Conservation (phyloP, 2,113 vertebrate genomes). For the Labeo rohita region DNA sequence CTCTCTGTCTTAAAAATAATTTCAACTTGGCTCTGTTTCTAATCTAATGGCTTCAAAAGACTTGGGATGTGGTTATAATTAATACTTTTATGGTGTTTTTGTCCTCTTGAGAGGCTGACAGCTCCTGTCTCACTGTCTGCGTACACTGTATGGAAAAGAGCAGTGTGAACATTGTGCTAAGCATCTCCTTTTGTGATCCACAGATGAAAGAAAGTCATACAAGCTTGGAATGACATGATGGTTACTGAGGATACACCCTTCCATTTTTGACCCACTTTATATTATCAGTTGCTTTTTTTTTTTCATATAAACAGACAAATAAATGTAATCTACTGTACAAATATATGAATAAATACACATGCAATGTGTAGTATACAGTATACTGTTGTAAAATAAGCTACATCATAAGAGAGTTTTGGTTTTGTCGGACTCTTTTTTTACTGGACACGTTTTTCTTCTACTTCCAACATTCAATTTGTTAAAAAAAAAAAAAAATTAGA, state of each 20-base stretch:
- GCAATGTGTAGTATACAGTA: not conserved
- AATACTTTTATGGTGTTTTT: not conserved
- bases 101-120: not conserved
- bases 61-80: not conserved
- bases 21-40: not conserved
- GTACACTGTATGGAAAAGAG: constrained; percentile 1
- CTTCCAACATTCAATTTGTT: not conserved
- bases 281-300: too few species aligned
- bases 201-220: not conserved
- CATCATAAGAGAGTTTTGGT: constrained; percentile 1
- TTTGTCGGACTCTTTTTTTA: not conserved
- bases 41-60: not conserved
- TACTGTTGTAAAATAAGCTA: constrained; percentile 35
- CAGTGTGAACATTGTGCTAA: not conserved
- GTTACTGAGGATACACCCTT: not conserved
- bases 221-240: not conserved
- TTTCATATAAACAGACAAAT: constrained; percentile 26
- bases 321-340: not conserved
- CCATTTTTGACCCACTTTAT: not conserved
- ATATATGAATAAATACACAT: constrained; percentile 39
- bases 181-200: not conserved
- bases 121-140: not conserved
- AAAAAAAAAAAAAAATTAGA: not conserved
- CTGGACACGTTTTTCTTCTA: not conserved
- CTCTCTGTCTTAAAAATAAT: not conserved